A percentile compares a stretch with the other conserved stretches of the same genome.
Evolutionary conservation across 2,113 vertebrate genomes (phyloP).

Genomic region (Melanocharis versteri): DNA sequence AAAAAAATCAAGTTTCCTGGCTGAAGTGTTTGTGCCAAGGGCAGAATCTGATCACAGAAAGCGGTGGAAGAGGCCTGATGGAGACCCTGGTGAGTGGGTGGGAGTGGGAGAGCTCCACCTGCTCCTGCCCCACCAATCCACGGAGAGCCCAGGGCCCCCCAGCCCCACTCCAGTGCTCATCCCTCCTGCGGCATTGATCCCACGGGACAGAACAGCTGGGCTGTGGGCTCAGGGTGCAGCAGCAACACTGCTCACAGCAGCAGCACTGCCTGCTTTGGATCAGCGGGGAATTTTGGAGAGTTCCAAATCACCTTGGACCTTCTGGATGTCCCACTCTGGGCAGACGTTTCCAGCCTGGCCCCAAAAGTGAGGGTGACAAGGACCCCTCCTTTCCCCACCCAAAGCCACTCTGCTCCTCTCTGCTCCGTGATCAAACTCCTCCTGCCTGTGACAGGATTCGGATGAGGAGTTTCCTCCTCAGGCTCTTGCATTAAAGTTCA

Average conservation of each 20-base stretch:
- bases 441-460: neutral
- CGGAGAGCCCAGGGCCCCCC: neutral
- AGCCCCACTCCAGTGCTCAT: neutral
- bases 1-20: neutral
- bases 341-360: neutral
- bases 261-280: neutral
- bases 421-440: neutral
- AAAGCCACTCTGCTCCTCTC: neutral
- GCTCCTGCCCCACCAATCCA: neutral
- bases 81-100: neutral
- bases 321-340: neutral
- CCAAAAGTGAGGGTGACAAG: accelerated
- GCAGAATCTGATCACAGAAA: neutral
- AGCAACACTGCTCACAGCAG: neutral
- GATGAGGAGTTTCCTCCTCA: neutral
- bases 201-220: neutral
- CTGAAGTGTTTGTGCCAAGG: neutral
- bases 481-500: neutral
- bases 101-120: neutral
- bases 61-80: neutral
- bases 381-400: neutral
- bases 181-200: neutral
- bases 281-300: neutral
- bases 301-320: neutral
- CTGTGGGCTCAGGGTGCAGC: neutral